Percentiles rank a stretch among this genome's conserved stretches.
Evolutionary conservation across 92 coral and sea anemone species (phyloP).

Genomic region (Palythoa grandiflora): DNA sequence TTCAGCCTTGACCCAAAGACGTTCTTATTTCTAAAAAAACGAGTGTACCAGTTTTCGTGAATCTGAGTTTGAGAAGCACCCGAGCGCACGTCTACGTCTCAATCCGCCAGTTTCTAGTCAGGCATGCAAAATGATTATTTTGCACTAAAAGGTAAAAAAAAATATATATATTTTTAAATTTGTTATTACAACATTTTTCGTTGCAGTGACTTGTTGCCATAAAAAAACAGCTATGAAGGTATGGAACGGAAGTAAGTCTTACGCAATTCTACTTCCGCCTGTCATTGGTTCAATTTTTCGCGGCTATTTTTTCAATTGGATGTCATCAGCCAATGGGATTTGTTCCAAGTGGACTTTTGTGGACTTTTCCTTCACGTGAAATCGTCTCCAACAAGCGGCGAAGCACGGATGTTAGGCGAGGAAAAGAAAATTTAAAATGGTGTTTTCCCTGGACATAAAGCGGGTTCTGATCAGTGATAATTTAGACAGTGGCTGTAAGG

Average conservation of each 20-base stretch:
- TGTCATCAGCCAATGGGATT: conserved; percentile 3
- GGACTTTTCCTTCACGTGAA: conserved; percentile 7
- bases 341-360: background rate
- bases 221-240: background rate
- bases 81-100: too few species aligned
- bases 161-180: background rate
- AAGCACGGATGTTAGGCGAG: background rate
- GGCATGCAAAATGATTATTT: too few species aligned
- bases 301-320: conserved; percentile 32
- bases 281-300: conserved; percentile 29
- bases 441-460: conserved; percentile 82
- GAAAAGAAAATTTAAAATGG: conserved; percentile 53
- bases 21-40: too few species aligned
- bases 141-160: too few species aligned
- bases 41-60: too few species aligned
- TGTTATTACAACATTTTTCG: background rate
- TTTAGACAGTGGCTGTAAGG: conserved; percentile 88
- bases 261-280: background rate
- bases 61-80: too few species aligned
- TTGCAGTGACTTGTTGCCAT: background rate
- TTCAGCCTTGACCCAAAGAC: too few species aligned
- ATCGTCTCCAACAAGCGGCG: background rate
- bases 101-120: too few species aligned
- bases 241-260: background rate
- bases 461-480: conserved; percentile 94